Evolutionary conservation across 2,888 invertebrate species (phyloP).

Genomic region (Hesperia comma): DNA sequence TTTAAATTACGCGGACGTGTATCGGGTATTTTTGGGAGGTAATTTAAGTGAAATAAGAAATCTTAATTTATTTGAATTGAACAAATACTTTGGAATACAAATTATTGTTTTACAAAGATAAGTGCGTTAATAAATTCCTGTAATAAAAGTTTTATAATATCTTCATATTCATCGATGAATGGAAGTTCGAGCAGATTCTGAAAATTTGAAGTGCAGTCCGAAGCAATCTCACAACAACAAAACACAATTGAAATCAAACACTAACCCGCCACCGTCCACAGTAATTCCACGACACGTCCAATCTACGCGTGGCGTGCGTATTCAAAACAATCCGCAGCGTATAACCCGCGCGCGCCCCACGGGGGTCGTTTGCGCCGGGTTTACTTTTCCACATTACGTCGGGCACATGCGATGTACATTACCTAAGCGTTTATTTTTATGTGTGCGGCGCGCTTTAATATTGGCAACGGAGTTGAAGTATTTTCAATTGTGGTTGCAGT

Average conservation of each 20-base stretch:
- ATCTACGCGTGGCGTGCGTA: slow-evolving; percentile 52
- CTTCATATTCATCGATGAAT: too few relatives aligned
- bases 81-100: too few relatives aligned
- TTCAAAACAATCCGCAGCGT: slow-evolving; percentile 80
- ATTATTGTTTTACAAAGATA: too few relatives aligned
- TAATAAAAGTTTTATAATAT: too few relatives aligned
- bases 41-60: too few relatives aligned
- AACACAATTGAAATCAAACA: slow-evolving; percentile 21
- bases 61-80: too few relatives aligned
- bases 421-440: slow-evolving; percentile 78
- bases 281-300: slow-evolving; percentile 42
- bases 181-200: too few relatives aligned
- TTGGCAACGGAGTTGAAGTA: slow-evolving; percentile 19
- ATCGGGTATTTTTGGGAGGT: too few relatives aligned
- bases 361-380: slow-evolving; percentile 76
- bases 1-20: too few relatives aligned
- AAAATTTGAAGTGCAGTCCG: neutral
- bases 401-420: slow-evolving; percentile 67
- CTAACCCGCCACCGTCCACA: slow-evolving; percentile 16
- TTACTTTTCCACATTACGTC: slow-evolving; percentile 56
- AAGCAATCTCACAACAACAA: slow-evolving; percentile 1
- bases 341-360: slow-evolving; percentile 71
- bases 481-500: neutral
- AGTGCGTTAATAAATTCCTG: too few relatives aligned
- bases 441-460: slow-evolving; percentile 40